phyloP scores from a whole-genome alignment of 2,113 vertebrate genomes.

The Amphilophus citrinellus region DNA sequence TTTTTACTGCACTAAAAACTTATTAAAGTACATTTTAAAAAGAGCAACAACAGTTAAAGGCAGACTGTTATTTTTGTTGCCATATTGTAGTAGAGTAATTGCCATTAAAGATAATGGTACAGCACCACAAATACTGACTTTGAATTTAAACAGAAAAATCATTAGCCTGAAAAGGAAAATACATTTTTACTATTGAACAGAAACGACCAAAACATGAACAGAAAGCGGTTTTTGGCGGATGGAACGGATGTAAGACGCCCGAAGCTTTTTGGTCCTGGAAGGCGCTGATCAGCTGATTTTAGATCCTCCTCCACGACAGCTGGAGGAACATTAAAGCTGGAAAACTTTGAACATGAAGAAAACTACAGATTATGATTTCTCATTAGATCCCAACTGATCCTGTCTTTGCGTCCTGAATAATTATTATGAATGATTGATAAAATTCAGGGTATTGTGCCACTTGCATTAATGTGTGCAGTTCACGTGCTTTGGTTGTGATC shows the following conservation, averaged over 20 bases:
- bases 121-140: no score
- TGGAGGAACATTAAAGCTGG: background rate
- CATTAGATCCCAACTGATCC: accelerated
- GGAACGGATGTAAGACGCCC: background rate
- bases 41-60: background rate
- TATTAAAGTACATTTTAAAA: no score
- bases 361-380: background rate
- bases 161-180: background rate
- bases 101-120: background rate
- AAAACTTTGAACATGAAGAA: background rate
- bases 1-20: no score
- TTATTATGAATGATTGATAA: background rate
- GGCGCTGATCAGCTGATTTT: background rate
- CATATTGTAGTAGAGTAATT: background rate
- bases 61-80: background rate
- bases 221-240: background rate
- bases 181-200: accelerated
- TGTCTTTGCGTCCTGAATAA: background rate
- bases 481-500: background rate
- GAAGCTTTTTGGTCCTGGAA: background rate
- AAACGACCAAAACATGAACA: background rate
- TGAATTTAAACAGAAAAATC: background rate
- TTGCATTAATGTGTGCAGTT: background rate
- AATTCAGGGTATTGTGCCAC: background rate
- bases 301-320: background rate